Percentiles rank a stretch among this genome's conserved stretches.
Conservation (phyloP, 2,113 vertebrate genomes). For the Oplegnathus fasciatus region DNA sequence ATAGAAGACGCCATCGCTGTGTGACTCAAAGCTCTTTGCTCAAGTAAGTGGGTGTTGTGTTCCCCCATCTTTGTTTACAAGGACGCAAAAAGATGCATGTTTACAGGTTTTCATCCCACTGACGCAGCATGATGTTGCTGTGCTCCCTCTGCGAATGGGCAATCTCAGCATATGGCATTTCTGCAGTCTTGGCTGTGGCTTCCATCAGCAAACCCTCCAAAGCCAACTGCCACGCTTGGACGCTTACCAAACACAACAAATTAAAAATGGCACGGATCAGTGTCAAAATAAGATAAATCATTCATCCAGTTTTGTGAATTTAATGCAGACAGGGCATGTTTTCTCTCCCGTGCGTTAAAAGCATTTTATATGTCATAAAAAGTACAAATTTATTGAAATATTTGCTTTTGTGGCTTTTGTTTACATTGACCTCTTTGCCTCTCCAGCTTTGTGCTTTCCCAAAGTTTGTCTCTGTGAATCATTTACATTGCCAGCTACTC, state of each 20-base stretch:
- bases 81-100: slow-evolving; percentile 38
- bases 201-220: slow-evolving; percentile 37
- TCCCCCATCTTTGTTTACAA: slow-evolving; percentile 49
- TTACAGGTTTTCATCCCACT: slow-evolving; percentile 60
- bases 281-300: slow-evolving; percentile 45
- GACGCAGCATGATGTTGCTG: slow-evolving; percentile 61
- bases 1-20: neutral
- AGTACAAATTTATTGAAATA: neutral
- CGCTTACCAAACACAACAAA: slow-evolving; percentile 73
- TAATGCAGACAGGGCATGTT: neutral
- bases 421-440: slow-evolving; percentile 40
- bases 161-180: slow-evolving; percentile 74
- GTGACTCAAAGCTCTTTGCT: slow-evolving; percentile 14
- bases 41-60: slow-evolving; percentile 46
- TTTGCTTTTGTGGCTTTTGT: slow-evolving; percentile 25
- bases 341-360: neutral
- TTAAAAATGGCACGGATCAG: slow-evolving; percentile 58
- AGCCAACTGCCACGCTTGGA: slow-evolving; percentile 67
- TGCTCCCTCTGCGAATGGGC: slow-evolving; percentile 50
- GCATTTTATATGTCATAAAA: neutral
- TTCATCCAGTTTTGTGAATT: slow-evolving; percentile 7
- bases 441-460: slow-evolving; percentile 27
- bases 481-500: slow-evolving; percentile 51
- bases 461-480: slow-evolving; percentile 62
- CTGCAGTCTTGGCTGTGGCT: slow-evolving; percentile 68